Base-by-base conservation (phyloP, 2,113 vertebrate genomes). In the Mungos mungo region DNA sequence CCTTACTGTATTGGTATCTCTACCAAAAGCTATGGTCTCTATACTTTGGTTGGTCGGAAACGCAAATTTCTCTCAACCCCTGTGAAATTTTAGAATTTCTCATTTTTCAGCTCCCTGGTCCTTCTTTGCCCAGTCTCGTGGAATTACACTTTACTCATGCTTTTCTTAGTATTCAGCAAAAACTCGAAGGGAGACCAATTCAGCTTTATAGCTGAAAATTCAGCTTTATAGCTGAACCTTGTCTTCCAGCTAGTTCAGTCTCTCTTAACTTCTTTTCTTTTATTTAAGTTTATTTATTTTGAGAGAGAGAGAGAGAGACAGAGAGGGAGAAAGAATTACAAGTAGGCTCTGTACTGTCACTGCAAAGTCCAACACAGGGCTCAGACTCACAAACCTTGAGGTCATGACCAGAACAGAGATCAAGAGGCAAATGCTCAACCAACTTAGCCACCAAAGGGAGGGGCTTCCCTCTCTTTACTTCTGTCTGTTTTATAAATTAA, bases 71-170 rank as follows among this genome's bases (percentile, higher is more conserved):
- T 86, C 74, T 35, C 18, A 68, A 74, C 45, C 6, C 68, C 0
- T 63, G 60, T 89, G 50, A 97, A 92, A 63, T 86, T 91, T 93
- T 65, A 72, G 52, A 60, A 65, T 94, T 94, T 89, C 87, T 87
- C 52, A 35, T 13, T 68, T 95, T 82, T 85, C 33, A 65, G 19
- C 77, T 96, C n/a, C 29, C 23, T 93, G 31, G 8, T 85, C 47
- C 47, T 95, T 71, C 63, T 74, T 69, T 86, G 38, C 21, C 8
- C 7, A 69, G 0, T 69, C 21, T 92, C 81, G 21, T 89, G 66
- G 25, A 68, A 50, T 88, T 87, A 41, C 0, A 35, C 72, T 33
- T 86, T 69, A 71, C 35, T 94, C 23, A 33, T 16, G 2, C 19
- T n/a, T 83, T 63, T 87, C 69, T 95, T 91, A 54, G 12, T 84